Evolutionary conservation across 2,797 vertebrate genomes (phyloP), one percentile per base, ranked within the genome.

Genomic region (Peromyscus attwateri): DNA sequence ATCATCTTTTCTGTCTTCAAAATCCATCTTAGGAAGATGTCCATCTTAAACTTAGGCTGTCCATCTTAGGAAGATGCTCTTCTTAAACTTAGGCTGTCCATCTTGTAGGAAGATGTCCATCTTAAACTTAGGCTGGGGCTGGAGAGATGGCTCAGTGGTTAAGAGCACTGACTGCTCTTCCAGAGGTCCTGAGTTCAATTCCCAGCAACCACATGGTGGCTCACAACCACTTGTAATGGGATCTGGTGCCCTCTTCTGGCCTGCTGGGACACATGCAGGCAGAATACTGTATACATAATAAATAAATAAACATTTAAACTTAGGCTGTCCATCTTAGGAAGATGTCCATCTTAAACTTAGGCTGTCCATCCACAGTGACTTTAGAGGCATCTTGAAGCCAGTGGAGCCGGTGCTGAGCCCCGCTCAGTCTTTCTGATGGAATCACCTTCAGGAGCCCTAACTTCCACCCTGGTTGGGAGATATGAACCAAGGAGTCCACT

Each of bases 231-330:
- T 40, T 40, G 40, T 40, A 40, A 40, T 40, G 40, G 40, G 40
- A 40, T 40, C 40, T 40, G 40, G 40, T 40, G 40, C 40, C 40
- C 40, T 40, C 40, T 40, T 40, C 40, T 40, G 40, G 40, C 40
- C 40, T 40, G 40, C 40, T 2, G 40, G 40, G 40, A 40, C 40
- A 40, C 40, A 40, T 40, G 40, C 40, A 40, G 40, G 40, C 40
- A 40, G 40, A 40, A 40, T 40, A 40, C 40, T 40, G 40, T 40
- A 40, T 40, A 40, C 40, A 40, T 40, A 40, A 40, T 40, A 40
- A 40, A 40, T 40, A 40, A 40, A 40, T 14, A 1, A 11, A 1
- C 1, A 3, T 14, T 43, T 14, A 1, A 11, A 1, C 1, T 52
- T 14, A 70, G n/a, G 34, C 6, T 70, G 66, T n/a, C 31, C 66